These are phyloP conservation scores for Melanaphis sacchari DNA, from an alignment of 1,140 invertebrate genomes.

Conservation along the genomic window DNA sequence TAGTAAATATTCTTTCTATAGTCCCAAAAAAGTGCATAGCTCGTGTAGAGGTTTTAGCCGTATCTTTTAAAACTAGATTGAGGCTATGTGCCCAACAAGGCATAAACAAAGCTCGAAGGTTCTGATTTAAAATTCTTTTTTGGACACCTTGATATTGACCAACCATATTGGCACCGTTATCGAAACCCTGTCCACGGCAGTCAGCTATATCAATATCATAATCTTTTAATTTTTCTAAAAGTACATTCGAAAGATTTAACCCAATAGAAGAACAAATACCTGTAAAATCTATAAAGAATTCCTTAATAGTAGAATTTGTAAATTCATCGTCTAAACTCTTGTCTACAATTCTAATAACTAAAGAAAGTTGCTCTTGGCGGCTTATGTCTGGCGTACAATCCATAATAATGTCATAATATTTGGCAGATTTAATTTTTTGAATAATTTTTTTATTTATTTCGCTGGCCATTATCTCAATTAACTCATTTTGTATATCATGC, in stretches of 20 bases:
- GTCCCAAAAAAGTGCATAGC: constrained; percentile 21
- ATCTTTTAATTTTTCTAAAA: not conserved
- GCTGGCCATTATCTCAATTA: constrained; percentile 15
- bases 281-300: too few species aligned
- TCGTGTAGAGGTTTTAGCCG: not conserved
- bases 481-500: constrained; percentile 5
- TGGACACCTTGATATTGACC: constrained; percentile 41
- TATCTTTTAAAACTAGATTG: not conserved
- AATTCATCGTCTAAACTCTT: not conserved
- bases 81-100: constrained; percentile 26
- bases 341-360: constrained; percentile 37
- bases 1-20: constrained; percentile 6
- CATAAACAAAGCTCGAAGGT: constrained; percentile 17
- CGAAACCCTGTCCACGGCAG: constrained; percentile 61
- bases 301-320: too few species aligned
- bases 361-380: constrained; percentile 50
- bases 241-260: not conserved
- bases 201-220: constrained; percentile 43
- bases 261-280: not conserved
- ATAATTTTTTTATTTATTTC: constrained; percentile 59
- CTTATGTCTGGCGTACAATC: constrained; percentile 58
- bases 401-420: constrained; percentile 60
- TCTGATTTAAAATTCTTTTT: not conserved
- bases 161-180: constrained; percentile 59
- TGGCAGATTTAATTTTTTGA: constrained; percentile 57